Percentiles rank a stretch among this genome's conserved stretches.
Evolutionary conservation across 1,140 invertebrate genomes (phyloP).

Genomic region (Mizuhopecten yessoensis): DNA sequence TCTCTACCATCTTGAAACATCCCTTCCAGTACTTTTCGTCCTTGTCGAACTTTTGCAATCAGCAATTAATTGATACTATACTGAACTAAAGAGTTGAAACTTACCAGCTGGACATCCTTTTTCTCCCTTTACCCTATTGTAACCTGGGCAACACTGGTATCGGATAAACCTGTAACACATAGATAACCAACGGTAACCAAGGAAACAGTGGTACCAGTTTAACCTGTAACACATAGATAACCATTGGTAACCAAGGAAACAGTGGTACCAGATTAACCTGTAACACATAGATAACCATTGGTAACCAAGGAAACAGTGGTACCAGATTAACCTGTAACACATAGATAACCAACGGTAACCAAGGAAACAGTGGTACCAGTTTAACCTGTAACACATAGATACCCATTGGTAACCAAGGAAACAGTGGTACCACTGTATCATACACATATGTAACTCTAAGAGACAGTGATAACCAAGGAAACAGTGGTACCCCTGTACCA

Average conservation of each 20-base stretch:
- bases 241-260: background rate
- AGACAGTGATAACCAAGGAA: background rate
- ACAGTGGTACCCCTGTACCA: background rate
- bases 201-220: too few relatives aligned
- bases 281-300: background rate
- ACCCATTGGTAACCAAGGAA: background rate
- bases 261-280: background rate
- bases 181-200: background rate
- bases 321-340: too few relatives aligned
- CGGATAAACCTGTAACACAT: background rate
- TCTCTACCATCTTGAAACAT: too few relatives aligned
- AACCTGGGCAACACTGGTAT: slow-evolving; percentile 31
- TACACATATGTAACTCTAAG: too few relatives aligned
- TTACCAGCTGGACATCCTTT: slow-evolving; percentile 13
- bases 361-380: background rate
- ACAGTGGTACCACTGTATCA: too few relatives aligned
- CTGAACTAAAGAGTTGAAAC: background rate
- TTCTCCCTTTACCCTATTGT: slow-evolving; percentile 1
- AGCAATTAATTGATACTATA: too few relatives aligned
- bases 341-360: background rate
- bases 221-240: too few relatives aligned
- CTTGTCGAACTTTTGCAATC: too few relatives aligned
- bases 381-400: background rate
- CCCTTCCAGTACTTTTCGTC: too few relatives aligned
- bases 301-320: background rate